A percentile compares a stretch with the other conserved stretches of the same genome.
phyloP scores from a whole-genome alignment of 2,888 invertebrate genomes.

The Tipula unca region DNA sequence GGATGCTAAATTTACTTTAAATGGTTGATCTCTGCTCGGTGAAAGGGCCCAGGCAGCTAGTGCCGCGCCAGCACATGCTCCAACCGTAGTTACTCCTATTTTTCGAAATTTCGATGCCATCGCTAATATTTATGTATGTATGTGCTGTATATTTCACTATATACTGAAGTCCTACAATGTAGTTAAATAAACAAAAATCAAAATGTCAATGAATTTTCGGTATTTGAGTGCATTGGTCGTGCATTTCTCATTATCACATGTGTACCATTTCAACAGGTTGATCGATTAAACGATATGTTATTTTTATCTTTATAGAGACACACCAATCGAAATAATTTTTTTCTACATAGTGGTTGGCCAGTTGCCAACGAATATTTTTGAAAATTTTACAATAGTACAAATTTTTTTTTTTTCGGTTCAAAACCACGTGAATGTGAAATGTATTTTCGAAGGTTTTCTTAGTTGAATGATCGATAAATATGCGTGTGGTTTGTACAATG shows the following conservation, averaged over 20 bases:
- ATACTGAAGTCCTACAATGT: not conserved
- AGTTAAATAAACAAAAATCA: not conserved
- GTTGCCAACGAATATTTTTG: not conserved
- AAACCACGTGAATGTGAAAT: not conserved
- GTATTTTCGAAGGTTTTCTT: not conserved
- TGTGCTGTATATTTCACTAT: not conserved
- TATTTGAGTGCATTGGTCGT: not conserved
- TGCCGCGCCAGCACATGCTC: constrained; percentile 38
- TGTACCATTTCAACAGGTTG: not conserved
- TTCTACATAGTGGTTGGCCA: not conserved
- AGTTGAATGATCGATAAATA: constrained; percentile 14
- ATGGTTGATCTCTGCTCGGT: constrained; percentile 32
- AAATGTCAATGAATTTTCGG: not conserved
- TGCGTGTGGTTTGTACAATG: not conserved
- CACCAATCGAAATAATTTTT: not conserved
- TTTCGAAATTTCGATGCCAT: constrained; percentile 41
- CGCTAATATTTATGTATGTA: constrained; percentile 17
- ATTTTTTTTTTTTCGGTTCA: not conserved
- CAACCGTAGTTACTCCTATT: constrained; percentile 38
- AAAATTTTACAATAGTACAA: not conserved
- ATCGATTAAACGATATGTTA: not conserved
- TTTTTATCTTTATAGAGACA: not conserved
- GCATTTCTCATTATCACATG: not conserved
- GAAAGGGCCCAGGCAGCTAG: constrained; percentile 37
- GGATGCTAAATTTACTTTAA: constrained; percentile 34